A percentile compares a stretch with the other conserved stretches of the same genome.
phyloP scores from a whole-genome alignment of 2,113 vertebrate species.

The Gopherus flavomarginatus region DNA sequence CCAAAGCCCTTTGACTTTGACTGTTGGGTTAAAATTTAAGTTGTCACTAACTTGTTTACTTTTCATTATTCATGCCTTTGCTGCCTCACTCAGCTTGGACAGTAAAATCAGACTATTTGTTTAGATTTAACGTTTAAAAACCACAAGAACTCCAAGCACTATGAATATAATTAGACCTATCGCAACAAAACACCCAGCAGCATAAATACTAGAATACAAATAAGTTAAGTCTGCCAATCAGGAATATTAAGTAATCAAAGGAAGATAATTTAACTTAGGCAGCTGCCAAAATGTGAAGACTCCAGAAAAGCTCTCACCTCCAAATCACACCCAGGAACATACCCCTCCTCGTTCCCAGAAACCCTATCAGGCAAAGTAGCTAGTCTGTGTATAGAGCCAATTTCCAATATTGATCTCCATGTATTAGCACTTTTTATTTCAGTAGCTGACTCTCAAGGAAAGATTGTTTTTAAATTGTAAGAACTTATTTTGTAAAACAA shows the following conservation, averaged over 20 bases:
- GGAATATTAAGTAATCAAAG: not conserved
- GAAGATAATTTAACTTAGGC: slow-evolving; percentile 12
- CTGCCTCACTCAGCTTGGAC: not conserved
- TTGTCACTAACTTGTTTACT: not conserved
- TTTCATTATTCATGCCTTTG: not conserved
- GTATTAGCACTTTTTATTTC: not conserved
- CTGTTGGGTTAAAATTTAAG: not conserved
- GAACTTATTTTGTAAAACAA: not conserved
- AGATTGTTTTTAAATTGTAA: not conserved
- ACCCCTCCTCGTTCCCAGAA: not conserved
- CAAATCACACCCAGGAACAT: not conserved
- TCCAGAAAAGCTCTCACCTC: not conserved
- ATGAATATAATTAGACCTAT: slow-evolving; percentile 16
- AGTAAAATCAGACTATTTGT: slow-evolving; percentile 34
- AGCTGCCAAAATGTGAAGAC: not conserved
- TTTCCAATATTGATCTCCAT: not conserved
- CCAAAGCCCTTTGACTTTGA: not conserved
- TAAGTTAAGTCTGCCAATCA: slow-evolving; percentile 19
- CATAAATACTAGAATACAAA: slow-evolving; percentile 14
- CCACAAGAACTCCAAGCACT: not conserved
- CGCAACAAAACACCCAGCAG: slow-evolving; percentile 24
- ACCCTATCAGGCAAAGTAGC: not conserved
- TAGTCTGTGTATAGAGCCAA: not conserved
- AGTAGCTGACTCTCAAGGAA: not conserved
- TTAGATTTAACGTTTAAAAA: slow-evolving; percentile 38